Base-by-base conservation (phyloP, 1,140 invertebrate genomes). In the Agrypnia vestita region DNA sequence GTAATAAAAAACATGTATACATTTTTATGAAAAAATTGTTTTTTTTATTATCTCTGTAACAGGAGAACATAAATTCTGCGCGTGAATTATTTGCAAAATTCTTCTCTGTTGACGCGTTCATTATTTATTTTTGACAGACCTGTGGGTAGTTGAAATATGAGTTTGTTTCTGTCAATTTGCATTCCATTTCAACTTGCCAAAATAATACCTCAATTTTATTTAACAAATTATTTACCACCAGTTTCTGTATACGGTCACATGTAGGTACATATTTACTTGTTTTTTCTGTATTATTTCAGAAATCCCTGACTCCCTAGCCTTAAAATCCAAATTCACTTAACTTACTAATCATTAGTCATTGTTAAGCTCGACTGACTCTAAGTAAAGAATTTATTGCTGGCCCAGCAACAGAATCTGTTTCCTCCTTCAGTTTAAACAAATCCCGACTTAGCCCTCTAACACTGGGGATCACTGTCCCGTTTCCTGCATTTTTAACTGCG, bases 101-200 rank as follows among this genome's bases (percentile, higher is more conserved):
- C 75, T 15, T 44, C 35, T 19, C 15, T 47, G 75, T 21, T 76
- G 75, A 76, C 75, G 59, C 12, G 75, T 44, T 64, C 44, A 76
- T 76, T 76, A 71, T 71, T 71, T 71, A 72, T 75, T 76, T 76
- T 15, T 47, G 43, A 43, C 74, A 43, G 44, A 44, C n/a, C 25
- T 76, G 55, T 76, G 74, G 55, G 59, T 44, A 35, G 21, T 55
- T 76, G 53, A 61, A 44, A 61, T 76, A 61, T 61, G 49, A 64
- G 79, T 80, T 80, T 80, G 79, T 80, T 74, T 71, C 59, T 76
- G 79, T 76, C 79, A 64, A 73, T 64, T 80, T 67, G 56, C 35
- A 53, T 71, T 71, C 62, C 53, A 74, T 73, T 76, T 15, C 19
- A n/a, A 49, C 74, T 44, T 76, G 73, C 72, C 62, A 77, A 69